Percentiles rank a stretch among this genome's conserved stretches.
Evolutionary conservation across 1,140 invertebrate genomes (phyloP).

Genomic region (Lordiphosa collinella): DNA sequence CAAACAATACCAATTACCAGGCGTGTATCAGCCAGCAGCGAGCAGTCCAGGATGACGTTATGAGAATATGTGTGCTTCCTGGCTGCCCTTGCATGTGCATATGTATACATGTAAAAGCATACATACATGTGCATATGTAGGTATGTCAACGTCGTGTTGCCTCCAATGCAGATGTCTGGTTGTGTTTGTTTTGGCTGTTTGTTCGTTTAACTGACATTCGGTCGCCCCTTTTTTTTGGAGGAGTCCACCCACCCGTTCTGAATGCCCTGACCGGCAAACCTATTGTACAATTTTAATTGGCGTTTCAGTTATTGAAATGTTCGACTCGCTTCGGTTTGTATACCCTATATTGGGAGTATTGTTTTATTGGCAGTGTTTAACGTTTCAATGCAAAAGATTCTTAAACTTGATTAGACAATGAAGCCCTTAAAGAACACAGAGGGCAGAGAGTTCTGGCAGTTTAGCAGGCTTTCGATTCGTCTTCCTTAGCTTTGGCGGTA

Average conservation of each 20-base stretch:
- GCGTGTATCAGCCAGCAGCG: conserved; percentile 43
- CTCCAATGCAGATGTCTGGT: conserved; percentile 39
- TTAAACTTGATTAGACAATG: no score
- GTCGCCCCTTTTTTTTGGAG: conserved; percentile 40
- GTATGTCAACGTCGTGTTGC: conserved; percentile 29
- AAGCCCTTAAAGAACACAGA: no score
- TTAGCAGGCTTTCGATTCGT: no score
- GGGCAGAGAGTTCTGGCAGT: no score
- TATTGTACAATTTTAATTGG: conserved; percentile 74
- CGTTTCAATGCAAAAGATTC: no score
- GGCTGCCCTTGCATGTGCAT: conserved; percentile 40
- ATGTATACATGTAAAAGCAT: conserved; percentile 1
- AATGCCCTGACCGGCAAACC: conserved; percentile 39
- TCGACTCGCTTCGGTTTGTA: conserved; percentile 44
- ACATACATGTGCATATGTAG: conserved; percentile 15
- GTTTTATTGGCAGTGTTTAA: no score
- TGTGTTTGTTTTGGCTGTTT: conserved; percentile 68
- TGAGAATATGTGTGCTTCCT: conserved; percentile 42
- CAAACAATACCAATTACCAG: conserved; percentile 74
- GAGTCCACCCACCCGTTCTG: background rate
- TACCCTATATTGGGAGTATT: conserved; percentile 6
- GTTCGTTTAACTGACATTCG: conserved; percentile 70
- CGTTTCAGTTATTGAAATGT: conserved; percentile 75
- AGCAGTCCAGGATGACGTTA: conserved; percentile 47
- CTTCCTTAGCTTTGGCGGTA: no score